A percentile compares a stretch with the other conserved stretches of the same genome.
These are phyloP conservation scores for Labeo catla DNA, from an alignment of 2,113 vertebrate genomes.

Conservation along the genomic window DNA sequence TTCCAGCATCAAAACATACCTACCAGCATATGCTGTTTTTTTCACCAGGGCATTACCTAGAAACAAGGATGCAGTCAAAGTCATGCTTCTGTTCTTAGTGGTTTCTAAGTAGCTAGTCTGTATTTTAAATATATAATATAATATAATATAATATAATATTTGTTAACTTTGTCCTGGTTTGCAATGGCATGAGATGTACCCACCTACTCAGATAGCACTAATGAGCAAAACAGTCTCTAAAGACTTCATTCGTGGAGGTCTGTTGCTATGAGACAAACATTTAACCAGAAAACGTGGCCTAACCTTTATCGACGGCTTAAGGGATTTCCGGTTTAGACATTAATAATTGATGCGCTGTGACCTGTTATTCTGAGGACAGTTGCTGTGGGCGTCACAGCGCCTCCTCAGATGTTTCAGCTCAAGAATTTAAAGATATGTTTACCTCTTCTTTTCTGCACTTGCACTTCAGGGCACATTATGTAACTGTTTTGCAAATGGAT, in stretches of 20 bases:
- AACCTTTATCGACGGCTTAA: constrained; percentile 15
- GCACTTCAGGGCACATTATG: background rate
- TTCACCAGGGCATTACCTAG: too few species aligned
- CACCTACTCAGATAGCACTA: background rate
- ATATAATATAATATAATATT: too few species aligned
- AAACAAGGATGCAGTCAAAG: constrained; percentile 11
- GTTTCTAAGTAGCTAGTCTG: background rate
- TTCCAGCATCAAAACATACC: too few species aligned
- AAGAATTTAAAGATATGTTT: background rate
- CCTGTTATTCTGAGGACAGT: constrained; percentile 12
- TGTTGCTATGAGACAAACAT: constrained; percentile 40
- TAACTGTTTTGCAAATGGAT: background rate
- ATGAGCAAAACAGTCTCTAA: background rate
- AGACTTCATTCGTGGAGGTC: background rate
- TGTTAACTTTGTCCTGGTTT: background rate
- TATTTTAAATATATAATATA: background rate
- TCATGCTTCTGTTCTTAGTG: background rate
- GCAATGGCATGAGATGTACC: background rate
- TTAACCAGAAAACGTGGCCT: background rate
- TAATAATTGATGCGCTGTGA: constrained; percentile 9
- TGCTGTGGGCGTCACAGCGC: background rate
- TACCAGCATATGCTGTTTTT: too few species aligned
- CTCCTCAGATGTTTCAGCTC: background rate
- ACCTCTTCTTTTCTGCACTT: background rate
- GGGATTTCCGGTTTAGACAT: background rate